A percentile compares a stretch with the other conserved stretches of the same genome.
Conservation (phyloP, 2,888 invertebrate species). For the Pardosa pseudoannulata region DNA sequence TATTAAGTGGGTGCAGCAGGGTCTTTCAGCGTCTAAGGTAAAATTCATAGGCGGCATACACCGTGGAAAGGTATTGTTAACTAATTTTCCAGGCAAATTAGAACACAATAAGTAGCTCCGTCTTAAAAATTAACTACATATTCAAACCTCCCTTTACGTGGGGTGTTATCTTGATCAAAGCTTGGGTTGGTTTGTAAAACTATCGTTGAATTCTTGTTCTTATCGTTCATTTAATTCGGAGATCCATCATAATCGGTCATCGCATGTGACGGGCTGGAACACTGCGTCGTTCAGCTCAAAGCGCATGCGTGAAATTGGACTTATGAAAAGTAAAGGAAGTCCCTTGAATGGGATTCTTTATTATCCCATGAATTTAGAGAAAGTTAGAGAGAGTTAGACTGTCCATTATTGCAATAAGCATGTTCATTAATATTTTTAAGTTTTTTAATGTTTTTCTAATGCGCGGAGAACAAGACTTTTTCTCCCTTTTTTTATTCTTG, state of each 20-base stretch:
- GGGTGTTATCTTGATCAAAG: constrained; percentile 62
- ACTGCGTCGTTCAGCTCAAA: not conserved
- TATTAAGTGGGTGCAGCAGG: not conserved
- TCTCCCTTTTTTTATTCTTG: no score
- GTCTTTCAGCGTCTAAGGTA: not conserved
- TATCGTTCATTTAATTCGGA: constrained; percentile 37
- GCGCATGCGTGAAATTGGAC: constrained; percentile 47
- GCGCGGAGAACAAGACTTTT: not conserved
- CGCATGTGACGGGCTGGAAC: constrained; percentile 19
- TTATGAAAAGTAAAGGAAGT: not conserved
- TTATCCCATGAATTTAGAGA: not conserved
- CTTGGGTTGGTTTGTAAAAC: constrained; percentile 29
- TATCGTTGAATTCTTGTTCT: constrained; percentile 19
- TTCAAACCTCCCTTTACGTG: constrained; percentile 22
- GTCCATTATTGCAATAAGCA: constrained; percentile 5
- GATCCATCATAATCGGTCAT: constrained; percentile 64
- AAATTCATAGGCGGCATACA: not conserved
- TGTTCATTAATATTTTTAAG: constrained; percentile 26
- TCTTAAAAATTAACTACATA: constrained; percentile 1
- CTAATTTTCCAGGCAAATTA: constrained; percentile 54
- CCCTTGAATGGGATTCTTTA: not conserved
- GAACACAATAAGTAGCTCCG: constrained; percentile 30
- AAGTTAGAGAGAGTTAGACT: not conserved
- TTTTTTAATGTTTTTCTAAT: not conserved
- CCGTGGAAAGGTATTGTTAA: constrained; percentile 19